Percentiles rank a stretch among this genome's conserved stretches.
Evolutionary conservation across 2,113 vertebrate species (phyloP).

Genomic region (Gymnarchus niloticus): DNA sequence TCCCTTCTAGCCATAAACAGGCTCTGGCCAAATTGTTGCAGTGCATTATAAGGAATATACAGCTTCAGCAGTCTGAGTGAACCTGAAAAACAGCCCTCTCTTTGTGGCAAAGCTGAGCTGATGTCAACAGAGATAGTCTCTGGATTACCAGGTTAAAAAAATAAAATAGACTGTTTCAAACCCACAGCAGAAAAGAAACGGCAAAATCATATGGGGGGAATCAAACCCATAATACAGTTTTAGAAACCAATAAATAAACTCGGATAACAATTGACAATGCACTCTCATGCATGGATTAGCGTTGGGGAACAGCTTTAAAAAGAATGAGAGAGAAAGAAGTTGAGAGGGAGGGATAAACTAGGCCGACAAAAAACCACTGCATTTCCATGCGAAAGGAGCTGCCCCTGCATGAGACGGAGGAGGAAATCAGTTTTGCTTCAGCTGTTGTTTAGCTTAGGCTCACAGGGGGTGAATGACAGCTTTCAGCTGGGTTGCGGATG

Average conservation of each 20-base stretch:
- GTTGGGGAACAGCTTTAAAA: neutral
- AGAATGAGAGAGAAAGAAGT: neutral
- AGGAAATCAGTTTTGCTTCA: neutral
- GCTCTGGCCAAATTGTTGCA: neutral
- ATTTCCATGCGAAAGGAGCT: conserved; percentile 18
- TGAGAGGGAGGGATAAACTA: neutral
- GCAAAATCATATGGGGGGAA: neutral
- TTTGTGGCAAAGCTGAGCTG: neutral
- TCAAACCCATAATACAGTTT: neutral
- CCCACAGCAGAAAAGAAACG: neutral
- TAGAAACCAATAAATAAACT: neutral
- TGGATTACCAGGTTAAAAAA: neutral
- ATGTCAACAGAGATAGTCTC: conserved; percentile 9
- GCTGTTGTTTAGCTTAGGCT: neutral
- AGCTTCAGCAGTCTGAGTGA: conserved; percentile 1
- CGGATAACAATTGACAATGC: neutral
- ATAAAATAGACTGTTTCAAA: neutral
- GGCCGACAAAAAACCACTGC: neutral
- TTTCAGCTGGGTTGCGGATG: neutral
- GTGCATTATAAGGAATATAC: neutral
- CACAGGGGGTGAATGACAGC: neutral
- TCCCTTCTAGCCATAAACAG: neutral
- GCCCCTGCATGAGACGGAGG: neutral
- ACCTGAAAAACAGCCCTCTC: neutral
- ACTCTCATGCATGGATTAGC: neutral